Base-by-base conservation (phyloP, 2,797 vertebrate genomes). In the Thaleichthys pacificus region DNA sequence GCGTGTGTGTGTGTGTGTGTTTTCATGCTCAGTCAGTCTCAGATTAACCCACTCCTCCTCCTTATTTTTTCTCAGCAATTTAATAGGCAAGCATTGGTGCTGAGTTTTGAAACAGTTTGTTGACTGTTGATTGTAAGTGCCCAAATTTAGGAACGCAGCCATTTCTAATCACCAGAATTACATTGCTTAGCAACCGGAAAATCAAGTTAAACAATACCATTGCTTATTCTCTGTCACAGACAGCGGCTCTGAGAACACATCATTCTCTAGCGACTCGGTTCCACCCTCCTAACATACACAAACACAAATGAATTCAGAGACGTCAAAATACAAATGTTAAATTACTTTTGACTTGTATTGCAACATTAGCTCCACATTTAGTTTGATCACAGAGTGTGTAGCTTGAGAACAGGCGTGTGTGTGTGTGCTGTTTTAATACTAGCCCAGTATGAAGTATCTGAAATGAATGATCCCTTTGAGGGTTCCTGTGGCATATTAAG, bases 111-210 rank as follows among this genome's bases (percentile, higher is more conserved):
- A 91, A 88, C 89, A 82, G 86, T 91, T 91, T 91, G 89, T 91
- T 91, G 88, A 91, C 90, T 91, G 90, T 89, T 90, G 90, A 91
- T 91, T 93, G 85, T 91, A 92, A 91, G 89, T 90, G 88, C 87
- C 87, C 77, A 68, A 92, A 91, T 91, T 92, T 91, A 92, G 91
- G 89, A 92, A 90, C 87, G 89, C 84, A 90, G 91, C 89, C 91
- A 92, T 93, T 93, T 91, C 87, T 92, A 93, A 93, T 93, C 91
- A 91, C 14, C 80, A 86, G 90, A 93, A 92, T 93, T 91, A 91
- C 90, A 93, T 91, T 92, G 91, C 91, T 92, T 93, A 91, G 91
- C 91, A 91, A 93, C 93, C 86, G 86, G 89, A 92, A 93, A 92
- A 93, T 92, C 90, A 91, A 92, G 91, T 92, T 92, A 91, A 93